phyloP scores from a whole-genome alignment of 2,797 vertebrate genomes.

The Poliocrania exsul region DNA sequence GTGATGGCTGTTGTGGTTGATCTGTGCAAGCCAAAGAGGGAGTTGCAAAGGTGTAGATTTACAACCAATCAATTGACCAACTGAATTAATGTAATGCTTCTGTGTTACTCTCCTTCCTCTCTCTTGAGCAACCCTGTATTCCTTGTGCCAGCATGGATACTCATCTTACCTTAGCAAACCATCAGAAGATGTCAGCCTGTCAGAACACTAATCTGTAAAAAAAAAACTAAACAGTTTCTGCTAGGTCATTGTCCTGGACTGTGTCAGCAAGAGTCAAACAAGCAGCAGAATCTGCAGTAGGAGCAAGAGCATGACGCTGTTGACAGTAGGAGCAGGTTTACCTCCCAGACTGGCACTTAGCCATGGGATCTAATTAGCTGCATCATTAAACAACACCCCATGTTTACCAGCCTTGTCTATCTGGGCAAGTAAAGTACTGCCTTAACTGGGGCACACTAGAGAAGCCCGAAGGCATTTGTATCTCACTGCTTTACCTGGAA shows the following conservation, averaged over 20 bases:
- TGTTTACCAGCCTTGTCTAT: neutral
- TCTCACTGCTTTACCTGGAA: neutral
- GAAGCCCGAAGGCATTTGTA: neutral
- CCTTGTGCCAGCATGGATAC: neutral
- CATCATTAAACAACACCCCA: neutral
- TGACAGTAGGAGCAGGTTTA: neutral
- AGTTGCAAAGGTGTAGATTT: neutral
- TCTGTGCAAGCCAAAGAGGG: neutral
- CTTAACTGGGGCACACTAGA: neutral
- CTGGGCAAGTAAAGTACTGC: neutral
- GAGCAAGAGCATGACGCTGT: neutral
- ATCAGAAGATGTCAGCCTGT: neutral
- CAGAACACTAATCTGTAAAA: neutral
- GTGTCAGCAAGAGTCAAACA: neutral
- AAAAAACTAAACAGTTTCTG: neutral
- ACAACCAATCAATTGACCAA: neutral
- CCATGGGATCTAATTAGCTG: neutral
- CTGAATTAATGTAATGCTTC: neutral
- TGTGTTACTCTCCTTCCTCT: neutral
- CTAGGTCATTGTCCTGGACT: neutral
- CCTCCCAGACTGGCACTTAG: neutral
- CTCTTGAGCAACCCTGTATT: neutral
- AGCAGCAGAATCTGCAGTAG: neutral
- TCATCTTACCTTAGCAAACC: slow-evolving; percentile 5
- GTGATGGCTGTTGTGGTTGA: neutral